Evolutionary conservation across 2,888 invertebrate genomes (phyloP), one percentile per base, ranked within the genome.

Genomic region (Drosophila stalkeri): DNA sequence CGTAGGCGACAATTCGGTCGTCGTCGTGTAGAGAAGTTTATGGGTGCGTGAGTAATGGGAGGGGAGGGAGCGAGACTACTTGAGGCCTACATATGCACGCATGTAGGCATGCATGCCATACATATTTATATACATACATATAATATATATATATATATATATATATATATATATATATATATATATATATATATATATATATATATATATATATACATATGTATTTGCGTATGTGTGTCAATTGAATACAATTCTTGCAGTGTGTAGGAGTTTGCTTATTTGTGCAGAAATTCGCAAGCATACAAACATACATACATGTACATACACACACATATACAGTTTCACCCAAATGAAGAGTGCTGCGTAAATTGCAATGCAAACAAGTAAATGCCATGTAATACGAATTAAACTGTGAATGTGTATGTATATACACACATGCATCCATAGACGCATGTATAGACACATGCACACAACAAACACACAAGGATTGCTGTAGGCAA

Each of bases 311-410:
- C n/a, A 33, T 18, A 54, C 33, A n/a, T n/a, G 27, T 4, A 66
- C 35, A 54, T 69, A 46, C 37, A 37, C n/a, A 59, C 35, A 23
- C 12, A 56, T 35, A 52, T 43, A 43, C 69, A 62, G 14, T 44
- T 75, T 72, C 75, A 69, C 81, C 67, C 81, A 81, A 81, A 78
- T 75, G 72, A 56, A 59, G 63, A 60, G 12, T 44, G 61, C 77
- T 72, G 63, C 75, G 70, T 75, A 64, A 76, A 76, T 74, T 71
- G 80, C 62, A 75, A 76, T 61, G 71, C 66, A 74, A 65, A 76
- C 71, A 72, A 71, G 71, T 77, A 65, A 81, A 82, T 74, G 65
- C 55, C 79, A 81, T 81, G 87, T 89, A 86, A 85, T 63, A 70
- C 77, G 65, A 87, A 80, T 85, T 85, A 82, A 82, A 78, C 71